phyloP scores from a whole-genome alignment of 2,113 vertebrate genomes.

The Origma solitaria region DNA sequence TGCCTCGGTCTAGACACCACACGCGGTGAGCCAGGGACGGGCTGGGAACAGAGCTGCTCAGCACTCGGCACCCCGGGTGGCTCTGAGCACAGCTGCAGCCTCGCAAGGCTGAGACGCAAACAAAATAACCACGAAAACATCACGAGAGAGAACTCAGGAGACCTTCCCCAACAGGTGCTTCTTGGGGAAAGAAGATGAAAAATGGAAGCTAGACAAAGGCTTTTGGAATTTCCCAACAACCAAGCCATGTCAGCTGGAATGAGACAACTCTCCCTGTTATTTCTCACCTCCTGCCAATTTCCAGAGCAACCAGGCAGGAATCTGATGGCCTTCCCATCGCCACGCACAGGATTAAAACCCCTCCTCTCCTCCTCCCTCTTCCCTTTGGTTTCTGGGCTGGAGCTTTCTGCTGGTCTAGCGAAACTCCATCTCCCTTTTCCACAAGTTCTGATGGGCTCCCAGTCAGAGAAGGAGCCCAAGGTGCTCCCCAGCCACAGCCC shows the following conservation, averaged over 20 bases:
- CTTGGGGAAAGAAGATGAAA: neutral
- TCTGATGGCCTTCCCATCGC: accelerated
- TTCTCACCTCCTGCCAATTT: neutral
- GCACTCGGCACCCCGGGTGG: neutral
- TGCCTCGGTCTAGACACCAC: neutral
- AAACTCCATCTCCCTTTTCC: neutral
- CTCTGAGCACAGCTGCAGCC: neutral
- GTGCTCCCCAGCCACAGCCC: neutral
- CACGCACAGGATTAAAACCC: neutral
- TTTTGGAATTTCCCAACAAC: neutral
- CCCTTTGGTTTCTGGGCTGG: neutral
- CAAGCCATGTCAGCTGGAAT: neutral
- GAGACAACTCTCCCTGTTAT: neutral
- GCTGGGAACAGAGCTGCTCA: neutral
- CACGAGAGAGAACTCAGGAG: neutral
- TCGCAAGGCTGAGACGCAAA: neutral
- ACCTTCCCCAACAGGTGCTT: neutral
- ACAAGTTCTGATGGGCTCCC: neutral
- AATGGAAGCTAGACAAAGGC: neutral
- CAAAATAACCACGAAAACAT: neutral
- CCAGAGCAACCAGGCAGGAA: neutral
- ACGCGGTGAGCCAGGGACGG: neutral
- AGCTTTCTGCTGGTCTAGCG: neutral
- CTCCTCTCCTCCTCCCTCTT: neutral
- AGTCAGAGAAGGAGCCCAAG: neutral